These are phyloP conservation scores for Cantharis rufa DNA, from an alignment of 2,888 invertebrate species.

Conservation along the genomic window DNA sequence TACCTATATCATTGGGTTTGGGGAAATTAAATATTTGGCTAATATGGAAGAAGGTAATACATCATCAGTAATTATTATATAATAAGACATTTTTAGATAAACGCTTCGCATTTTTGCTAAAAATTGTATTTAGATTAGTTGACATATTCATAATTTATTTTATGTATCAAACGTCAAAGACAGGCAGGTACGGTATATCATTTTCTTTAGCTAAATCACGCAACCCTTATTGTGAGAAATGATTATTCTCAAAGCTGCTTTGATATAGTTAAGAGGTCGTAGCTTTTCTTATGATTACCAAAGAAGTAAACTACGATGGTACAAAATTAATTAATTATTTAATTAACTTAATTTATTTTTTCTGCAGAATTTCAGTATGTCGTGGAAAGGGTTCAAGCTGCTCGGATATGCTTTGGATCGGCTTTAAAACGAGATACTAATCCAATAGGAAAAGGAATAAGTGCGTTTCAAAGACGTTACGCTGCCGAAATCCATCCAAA, in stretches of 20 bases:
- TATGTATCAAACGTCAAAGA: constrained; percentile 18
- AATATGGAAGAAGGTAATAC: not conserved
- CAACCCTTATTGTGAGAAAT: constrained; percentile 5
- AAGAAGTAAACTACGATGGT: not conserved
- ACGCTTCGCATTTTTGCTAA: not conserved
- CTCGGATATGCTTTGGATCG: constrained; percentile 49
- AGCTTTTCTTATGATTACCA: not conserved
- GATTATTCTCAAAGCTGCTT: not conserved
- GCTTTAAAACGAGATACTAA: constrained; percentile 40
- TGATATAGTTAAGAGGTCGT: not conserved
- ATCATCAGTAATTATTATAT: not conserved
- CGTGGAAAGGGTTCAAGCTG: constrained; percentile 44
- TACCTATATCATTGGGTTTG: not conserved
- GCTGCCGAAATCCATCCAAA: constrained; percentile 36
- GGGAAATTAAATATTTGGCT: not conserved
- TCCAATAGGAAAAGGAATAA: constrained; percentile 43
- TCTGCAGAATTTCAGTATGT: constrained; percentile 48
- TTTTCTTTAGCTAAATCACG: constrained; percentile 18
- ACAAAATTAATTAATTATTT: not conserved
- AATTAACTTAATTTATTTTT: not conserved
- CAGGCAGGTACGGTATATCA: constrained; percentile 22
- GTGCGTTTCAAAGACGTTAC: constrained; percentile 41
- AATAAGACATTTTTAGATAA: not conserved
- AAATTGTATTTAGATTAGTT: not conserved
- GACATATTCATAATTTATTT: constrained; percentile 26